A percentile compares a stretch with the other conserved stretches of the same genome.
Conservation (phyloP, 2,888 invertebrate species). For the Xestia ashworthii region DNA sequence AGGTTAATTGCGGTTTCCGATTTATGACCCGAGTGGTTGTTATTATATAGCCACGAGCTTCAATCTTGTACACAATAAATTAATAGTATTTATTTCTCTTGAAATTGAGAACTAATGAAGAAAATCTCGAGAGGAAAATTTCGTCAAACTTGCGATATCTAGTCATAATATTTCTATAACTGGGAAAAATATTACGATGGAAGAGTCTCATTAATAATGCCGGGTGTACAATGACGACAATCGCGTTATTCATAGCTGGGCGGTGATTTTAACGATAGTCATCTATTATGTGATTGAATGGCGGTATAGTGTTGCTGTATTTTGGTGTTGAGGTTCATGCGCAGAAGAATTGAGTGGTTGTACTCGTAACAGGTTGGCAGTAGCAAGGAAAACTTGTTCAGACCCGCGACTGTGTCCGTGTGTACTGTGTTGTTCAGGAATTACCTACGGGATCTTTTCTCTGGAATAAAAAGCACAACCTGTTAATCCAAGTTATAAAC, state of each 20-base stretch:
- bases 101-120: not conserved
- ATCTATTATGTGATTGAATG: constrained; percentile 63
- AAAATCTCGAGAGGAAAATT: not conserved
- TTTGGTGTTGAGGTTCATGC: constrained; percentile 6
- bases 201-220: constrained; percentile 69
- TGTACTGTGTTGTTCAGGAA: too few species aligned
- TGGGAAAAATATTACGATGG: constrained; percentile 41
- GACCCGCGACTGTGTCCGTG: not conserved
- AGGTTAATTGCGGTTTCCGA: too few species aligned
- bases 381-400: not conserved
- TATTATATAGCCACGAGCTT: too few species aligned
- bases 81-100: not conserved
- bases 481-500: too few species aligned
- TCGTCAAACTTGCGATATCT: not conserved
- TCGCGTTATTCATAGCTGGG: constrained; percentile 67
- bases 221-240: constrained; percentile 68
- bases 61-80: not conserved
- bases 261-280: constrained; percentile 64
- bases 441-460: too few species aligned
- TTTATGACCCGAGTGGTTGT: too few species aligned
- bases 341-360: not conserved
- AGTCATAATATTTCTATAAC: not conserved
- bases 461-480: too few species aligned
- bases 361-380: not conserved
- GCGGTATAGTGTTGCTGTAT: constrained; percentile 48